phyloP scores from a whole-genome alignment of 1,140 invertebrate species.

The Marisa cornuarietis region DNA sequence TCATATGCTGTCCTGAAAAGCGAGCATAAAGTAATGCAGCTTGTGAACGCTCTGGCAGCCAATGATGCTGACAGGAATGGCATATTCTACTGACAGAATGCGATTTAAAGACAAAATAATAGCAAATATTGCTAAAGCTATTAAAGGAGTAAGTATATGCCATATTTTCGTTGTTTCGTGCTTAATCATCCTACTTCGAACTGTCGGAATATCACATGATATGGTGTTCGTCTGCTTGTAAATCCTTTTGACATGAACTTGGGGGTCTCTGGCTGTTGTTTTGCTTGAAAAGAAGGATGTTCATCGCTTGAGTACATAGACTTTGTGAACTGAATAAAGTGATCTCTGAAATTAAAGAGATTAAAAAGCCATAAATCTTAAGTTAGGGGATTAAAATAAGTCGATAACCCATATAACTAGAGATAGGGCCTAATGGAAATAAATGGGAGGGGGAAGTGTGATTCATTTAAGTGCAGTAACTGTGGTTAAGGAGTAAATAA shows the following conservation, averaged over 20 bases:
- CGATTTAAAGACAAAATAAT: constrained; percentile 51
- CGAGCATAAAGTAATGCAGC: no score
- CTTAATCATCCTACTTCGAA: neutral
- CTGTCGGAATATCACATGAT: constrained; percentile 19
- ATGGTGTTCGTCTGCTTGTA: neutral
- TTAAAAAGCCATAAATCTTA: no score
- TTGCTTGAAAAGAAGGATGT: neutral
- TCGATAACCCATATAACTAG: no score
- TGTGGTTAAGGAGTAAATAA: no score
- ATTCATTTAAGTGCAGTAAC: no score
- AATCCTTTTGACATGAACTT: no score
- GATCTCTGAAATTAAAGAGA: no score
- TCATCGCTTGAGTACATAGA: neutral
- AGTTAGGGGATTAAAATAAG: no score
- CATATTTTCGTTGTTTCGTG: neutral
- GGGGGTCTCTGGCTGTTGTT: neutral
- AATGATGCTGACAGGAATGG: constrained; percentile 28
- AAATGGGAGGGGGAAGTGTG: no score
- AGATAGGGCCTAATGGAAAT: no score
- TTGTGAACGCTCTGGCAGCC: neutral
- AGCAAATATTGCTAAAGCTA: constrained; percentile 47
- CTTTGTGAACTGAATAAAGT: no score
- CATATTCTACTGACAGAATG: constrained; percentile 39
- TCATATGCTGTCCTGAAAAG: no score
- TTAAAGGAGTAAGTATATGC: constrained; percentile 44